Base-by-base conservation (phyloP, 2,888 invertebrate species). In the Eurytoma adleriae region DNA sequence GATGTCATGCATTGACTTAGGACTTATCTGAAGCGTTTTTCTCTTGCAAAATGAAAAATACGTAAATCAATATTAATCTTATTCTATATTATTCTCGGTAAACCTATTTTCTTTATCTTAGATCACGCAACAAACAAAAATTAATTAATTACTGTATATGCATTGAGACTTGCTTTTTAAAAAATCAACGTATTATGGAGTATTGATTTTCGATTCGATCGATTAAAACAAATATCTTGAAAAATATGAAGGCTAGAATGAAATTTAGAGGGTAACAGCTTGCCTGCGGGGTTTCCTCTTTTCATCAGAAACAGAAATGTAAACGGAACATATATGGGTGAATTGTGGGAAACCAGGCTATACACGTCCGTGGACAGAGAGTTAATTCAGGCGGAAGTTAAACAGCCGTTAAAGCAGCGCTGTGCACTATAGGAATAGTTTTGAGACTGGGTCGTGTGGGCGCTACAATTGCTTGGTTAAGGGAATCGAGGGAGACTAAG, bases 381-480 rank as follows among this genome's bases (percentile, higher is more conserved):
- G 87, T 87, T 88, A 88, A 89, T 89, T 89, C 88, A 87, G 85
- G 85, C 85, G 85, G 86, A 89, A 89, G 88, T 88, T 86, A 88
- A 89, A 89, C 89, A 89, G 84, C 85, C 87, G 86, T 85, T 83
- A 85, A 40, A 40, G 40, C 40, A 40, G 40, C 40, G 40, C 7
- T 40, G 4, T 40, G 40, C 40, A 40, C 40, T 40, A 40, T 40
- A 40, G 40, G 40, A n/a, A 24, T 62, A 64, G 56, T 64, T 73
- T 54, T 14, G 56, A 14, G 64, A 20, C 52, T 18, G 27, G 54
- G 71, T 71, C 62, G 30, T 5, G 4, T 40, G 40, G 54, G 66
- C 20, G 16, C 50, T 24, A 7, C 3, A 16, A 59, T 48, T 13
- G 56, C 52, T 7, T 27, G 56, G 69, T 57, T n/a, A 30, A 12